Percentiles rank a stretch among this genome's conserved stretches.
These are phyloP conservation scores for Machimus atricapillus DNA, from an alignment of 2,888 invertebrate species.

Conservation along the genomic window DNA sequence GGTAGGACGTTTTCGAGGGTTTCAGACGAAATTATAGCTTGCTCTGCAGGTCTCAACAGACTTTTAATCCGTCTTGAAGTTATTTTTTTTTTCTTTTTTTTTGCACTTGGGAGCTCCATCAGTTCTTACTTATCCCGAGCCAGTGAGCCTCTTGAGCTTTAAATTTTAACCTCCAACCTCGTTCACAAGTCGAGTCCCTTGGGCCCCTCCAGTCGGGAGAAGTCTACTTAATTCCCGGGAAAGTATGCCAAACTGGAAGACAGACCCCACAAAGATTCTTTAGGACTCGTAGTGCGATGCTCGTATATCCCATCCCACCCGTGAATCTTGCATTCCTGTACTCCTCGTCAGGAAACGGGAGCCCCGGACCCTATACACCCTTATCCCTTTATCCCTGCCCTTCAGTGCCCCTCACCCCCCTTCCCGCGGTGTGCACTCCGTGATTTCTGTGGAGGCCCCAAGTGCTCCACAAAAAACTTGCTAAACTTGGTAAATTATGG, in stretches of 20 bases:
- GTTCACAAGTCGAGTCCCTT: not conserved
- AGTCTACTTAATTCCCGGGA: conserved; percentile 24
- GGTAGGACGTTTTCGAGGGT: not conserved
- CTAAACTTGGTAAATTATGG: conserved; percentile 6
- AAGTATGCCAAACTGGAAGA: conserved; percentile 32
- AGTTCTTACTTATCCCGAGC: not conserved
- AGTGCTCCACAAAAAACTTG: not conserved
- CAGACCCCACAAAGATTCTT: conserved; percentile 21
- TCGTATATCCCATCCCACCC: not conserved
- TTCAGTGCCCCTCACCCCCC: not conserved
- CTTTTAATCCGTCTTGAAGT: conserved; percentile 5
- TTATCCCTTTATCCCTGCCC: not conserved
- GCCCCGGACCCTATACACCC: not conserved
- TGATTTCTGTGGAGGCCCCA: not conserved
- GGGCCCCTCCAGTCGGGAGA: not conserved
- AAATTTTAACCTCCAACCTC: conserved; percentile 23
- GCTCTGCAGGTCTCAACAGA: not conserved
- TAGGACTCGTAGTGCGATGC: not conserved
- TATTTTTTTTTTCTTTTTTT: not conserved
- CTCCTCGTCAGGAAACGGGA: not conserved
- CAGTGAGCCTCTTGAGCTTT: conserved; percentile 1
- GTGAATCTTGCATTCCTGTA: not conserved
- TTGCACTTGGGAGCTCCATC: conserved; percentile 1
- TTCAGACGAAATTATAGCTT: conserved; percentile 5
- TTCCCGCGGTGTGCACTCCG: not conserved